Percentiles rank a stretch among this genome's conserved stretches.
These are phyloP conservation scores for Vespertilio murinus DNA, from an alignment of 2,797 vertebrate species.

Conservation along the genomic window DNA sequence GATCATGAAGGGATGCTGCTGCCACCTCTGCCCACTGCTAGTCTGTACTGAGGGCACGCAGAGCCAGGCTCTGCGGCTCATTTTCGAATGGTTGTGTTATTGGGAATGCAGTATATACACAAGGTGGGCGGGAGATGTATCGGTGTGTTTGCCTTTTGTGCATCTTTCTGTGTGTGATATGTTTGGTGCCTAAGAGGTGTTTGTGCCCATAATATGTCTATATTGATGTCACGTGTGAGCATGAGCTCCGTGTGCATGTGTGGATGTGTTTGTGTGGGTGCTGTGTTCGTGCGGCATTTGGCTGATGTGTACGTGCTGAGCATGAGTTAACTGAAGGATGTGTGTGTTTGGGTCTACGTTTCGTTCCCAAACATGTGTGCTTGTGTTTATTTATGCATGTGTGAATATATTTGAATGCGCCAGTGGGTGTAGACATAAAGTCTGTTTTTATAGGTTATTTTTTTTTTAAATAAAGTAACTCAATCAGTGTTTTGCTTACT, in stretches of 20 bases:
- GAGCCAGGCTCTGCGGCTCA: not conserved
- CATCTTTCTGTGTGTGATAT: not conserved
- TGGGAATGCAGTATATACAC: accelerated
- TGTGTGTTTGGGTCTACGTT: not conserved
- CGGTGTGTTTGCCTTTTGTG: not conserved
- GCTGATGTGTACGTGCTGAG: accelerated
- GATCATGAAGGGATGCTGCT: not conserved
- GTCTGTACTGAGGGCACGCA: not conserved
- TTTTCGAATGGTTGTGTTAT: accelerated
- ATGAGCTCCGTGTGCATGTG: accelerated
- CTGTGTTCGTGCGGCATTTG: not conserved
- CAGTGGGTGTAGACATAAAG: not conserved
- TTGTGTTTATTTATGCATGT: not conserved
- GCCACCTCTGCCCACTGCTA: not conserved
- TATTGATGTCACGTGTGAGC: not conserved
- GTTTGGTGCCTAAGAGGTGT: not conserved
- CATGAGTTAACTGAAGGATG: not conserved
- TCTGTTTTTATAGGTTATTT: not conserved
- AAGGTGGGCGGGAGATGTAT: not conserved
- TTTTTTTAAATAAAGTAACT: not conserved
- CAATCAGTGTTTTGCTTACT: not conserved
- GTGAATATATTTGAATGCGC: not conserved
- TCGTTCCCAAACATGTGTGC: not conserved
- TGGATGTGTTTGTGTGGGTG: not conserved
- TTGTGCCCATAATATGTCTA: not conserved